Conservation (phyloP, 2,797 vertebrate genomes). For the Pelobates cultripes region DNA sequence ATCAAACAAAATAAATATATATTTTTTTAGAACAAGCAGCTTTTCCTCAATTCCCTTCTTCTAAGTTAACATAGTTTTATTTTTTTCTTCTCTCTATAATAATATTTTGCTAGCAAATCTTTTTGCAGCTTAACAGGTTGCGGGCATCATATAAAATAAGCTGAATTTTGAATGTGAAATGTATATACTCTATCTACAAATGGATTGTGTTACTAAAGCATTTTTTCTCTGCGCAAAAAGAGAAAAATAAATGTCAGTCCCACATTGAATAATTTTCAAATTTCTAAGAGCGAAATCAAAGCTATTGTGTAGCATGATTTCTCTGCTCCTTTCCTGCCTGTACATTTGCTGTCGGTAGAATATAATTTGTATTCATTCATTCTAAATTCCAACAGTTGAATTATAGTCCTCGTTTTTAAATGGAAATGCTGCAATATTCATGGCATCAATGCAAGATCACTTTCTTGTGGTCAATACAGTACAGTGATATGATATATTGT, state of each 20-base stretch:
- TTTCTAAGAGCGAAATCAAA: constrained; percentile 44
- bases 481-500: constrained; percentile 29
- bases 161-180: constrained; percentile 16
- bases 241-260: constrained; percentile 36
- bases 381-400: constrained; percentile 8
- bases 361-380: constrained; percentile 39
- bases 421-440: constrained; percentile 25
- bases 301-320: constrained; percentile 19
- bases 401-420: constrained; percentile 26
- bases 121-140: not conserved
- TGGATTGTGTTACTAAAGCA: constrained; percentile 11
- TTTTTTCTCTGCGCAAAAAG: constrained; percentile 11
- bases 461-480: constrained; percentile 9
- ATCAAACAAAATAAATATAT: not conserved
- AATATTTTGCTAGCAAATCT: not conserved
- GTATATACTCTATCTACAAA: constrained; percentile 2
- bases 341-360: not conserved
- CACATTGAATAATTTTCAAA: constrained; percentile 41
- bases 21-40: constrained; percentile 18
- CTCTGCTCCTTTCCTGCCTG: not conserved
- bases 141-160: not conserved
- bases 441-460: not conserved
- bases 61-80: not conserved
- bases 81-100: not conserved
- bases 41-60: not conserved